phyloP scores from a whole-genome alignment of 2,888 invertebrate species.

The Aleiodes leptofemur region DNA sequence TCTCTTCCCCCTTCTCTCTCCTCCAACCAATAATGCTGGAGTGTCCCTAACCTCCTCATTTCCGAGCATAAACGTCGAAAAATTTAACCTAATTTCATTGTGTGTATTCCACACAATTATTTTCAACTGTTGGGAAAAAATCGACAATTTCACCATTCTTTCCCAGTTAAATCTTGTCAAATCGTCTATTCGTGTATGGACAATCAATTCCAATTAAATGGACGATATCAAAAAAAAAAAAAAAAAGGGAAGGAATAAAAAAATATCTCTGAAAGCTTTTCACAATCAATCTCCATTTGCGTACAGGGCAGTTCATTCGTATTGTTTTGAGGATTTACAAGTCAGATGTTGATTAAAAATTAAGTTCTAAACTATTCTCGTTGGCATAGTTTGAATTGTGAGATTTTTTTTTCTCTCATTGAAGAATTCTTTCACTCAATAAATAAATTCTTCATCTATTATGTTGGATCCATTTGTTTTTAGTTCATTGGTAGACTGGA shows the following conservation, averaged over 20 bases:
- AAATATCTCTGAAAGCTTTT: slow-evolving; percentile 13
- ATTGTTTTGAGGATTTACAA: not conserved
- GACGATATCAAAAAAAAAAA: not conserved
- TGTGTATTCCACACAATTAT: not conserved
- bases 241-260: not conserved
- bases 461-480: too few relatives aligned
- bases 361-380: slow-evolving; percentile 4
- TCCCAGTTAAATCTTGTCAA: too few relatives aligned
- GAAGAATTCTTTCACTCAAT: too few relatives aligned
- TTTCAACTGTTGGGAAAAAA: too few relatives aligned
- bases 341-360: slow-evolving; percentile 1
- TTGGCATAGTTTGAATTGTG: not conserved
- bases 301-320: not conserved
- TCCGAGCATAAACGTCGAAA: slow-evolving; percentile 45
- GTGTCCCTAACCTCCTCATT: slow-evolving; percentile 53
- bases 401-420: too few relatives aligned
- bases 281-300: not conserved
- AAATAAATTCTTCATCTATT: too few relatives aligned
- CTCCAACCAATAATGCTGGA: slow-evolving; percentile 49
- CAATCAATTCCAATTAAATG: slow-evolving; percentile 28
- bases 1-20: slow-evolving; percentile 39
- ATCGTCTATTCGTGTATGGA: not conserved
- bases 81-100: not conserved
- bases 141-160: too few relatives aligned
- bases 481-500: too few relatives aligned